phyloP scores from a whole-genome alignment of 2,113 vertebrate genomes.

The Indicator maculatus region DNA sequence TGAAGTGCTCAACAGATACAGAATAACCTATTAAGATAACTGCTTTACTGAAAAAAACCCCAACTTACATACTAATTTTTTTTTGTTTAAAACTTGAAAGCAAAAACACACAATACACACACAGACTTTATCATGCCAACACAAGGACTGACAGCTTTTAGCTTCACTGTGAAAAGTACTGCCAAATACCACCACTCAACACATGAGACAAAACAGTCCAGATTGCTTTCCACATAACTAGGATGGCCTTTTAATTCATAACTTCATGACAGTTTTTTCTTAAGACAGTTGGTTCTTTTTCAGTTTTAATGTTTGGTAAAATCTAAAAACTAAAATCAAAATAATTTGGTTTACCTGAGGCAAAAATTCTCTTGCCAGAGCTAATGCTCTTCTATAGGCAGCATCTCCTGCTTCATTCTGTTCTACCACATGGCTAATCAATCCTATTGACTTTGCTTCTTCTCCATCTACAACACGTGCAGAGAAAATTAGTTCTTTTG shows the following conservation, averaged over 20 bases:
- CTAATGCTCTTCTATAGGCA: conserved; percentile 89
- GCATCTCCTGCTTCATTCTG: conserved; percentile 92
- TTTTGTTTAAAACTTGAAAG: background rate
- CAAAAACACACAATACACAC: background rate
- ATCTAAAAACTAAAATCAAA: background rate
- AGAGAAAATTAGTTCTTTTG: conserved; percentile 97
- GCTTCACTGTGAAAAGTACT: background rate
- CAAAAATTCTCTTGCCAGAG: conserved; percentile 90
- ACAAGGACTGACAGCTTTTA: background rate
- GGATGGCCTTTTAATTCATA: background rate
- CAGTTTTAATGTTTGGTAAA: background rate
- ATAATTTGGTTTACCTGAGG: conserved; percentile 84
- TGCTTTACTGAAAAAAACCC: background rate
- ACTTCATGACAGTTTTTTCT: background rate
- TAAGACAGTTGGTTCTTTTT: background rate
- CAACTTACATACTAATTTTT: background rate
- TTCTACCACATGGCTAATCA: conserved; percentile 90
- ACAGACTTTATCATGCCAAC: background rate
- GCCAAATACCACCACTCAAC: background rate
- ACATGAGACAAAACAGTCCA: background rate
- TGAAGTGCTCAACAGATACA: background rate
- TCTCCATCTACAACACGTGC: conserved; percentile 87
- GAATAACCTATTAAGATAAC: background rate
- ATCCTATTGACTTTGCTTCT: conserved; percentile 86
- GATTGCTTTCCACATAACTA: background rate